Evolutionary conservation across 2,888 invertebrate genomes (phyloP).

Genomic region (Mylabris sibirica): DNA sequence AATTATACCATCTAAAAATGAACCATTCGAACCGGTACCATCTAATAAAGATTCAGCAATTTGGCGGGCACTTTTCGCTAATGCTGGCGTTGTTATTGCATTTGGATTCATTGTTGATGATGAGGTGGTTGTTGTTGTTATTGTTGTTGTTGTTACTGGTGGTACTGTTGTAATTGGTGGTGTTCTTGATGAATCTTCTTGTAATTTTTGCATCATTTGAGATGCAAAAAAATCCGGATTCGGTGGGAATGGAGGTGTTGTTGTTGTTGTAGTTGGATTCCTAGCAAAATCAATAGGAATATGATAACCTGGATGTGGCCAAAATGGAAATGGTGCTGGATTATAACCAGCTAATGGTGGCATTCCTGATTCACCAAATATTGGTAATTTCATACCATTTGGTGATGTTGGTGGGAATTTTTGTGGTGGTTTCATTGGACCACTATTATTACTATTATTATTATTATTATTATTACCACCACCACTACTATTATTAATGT

Average conservation of each 20-base stretch:
- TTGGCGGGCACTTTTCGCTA: constrained; percentile 65
- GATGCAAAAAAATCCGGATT: constrained; percentile 78
- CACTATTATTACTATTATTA: not conserved
- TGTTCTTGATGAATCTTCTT: constrained; percentile 71
- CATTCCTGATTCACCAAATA: constrained; percentile 66
- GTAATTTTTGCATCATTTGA: constrained; percentile 81
- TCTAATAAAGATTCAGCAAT: constrained; percentile 73
- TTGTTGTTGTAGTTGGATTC: too few species aligned
- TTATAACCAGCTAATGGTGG: constrained; percentile 67
- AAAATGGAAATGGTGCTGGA: constrained; percentile 77
- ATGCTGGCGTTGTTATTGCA: constrained; percentile 46
- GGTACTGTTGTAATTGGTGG: constrained; percentile 38
- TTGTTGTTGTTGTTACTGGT: constrained; percentile 41
- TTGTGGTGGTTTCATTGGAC: constrained; percentile 60
- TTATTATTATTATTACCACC: not conserved
- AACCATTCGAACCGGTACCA: constrained; percentile 73
- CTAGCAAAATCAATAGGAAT: constrained; percentile 63
- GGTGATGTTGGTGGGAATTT: constrained; percentile 66
- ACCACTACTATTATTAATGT: not conserved
- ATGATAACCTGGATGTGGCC: constrained; percentile 71
- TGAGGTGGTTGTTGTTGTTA: constrained; percentile 42
- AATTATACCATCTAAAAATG: constrained; percentile 84
- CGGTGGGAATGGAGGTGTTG: constrained; percentile 61
- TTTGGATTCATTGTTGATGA: constrained; percentile 37
- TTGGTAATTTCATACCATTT: constrained; percentile 77